These are phyloP conservation scores for Rhinogobius similis DNA, from an alignment of 2,113 vertebrate genomes.

Conservation along the genomic window DNA sequence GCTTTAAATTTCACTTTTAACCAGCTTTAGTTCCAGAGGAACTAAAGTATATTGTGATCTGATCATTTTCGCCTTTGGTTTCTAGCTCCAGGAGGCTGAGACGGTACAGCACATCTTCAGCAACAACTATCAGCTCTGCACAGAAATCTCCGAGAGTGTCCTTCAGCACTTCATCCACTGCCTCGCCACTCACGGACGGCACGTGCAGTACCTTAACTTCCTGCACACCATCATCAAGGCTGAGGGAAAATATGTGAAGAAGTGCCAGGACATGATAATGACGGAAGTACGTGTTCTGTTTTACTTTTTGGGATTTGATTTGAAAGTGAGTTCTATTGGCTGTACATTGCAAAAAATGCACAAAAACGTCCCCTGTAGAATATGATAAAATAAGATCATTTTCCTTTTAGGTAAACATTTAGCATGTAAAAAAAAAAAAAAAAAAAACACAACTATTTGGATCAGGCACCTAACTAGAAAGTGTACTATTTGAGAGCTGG, in stretches of 20 bases:
- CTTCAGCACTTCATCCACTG: conserved; percentile 99
- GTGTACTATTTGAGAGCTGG: no score
- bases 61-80: neutral
- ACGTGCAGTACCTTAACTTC: conserved; percentile 97
- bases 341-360: neutral
- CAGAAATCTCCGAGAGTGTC: conserved; percentile 95
- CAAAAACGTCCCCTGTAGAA: neutral
- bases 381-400: neutral
- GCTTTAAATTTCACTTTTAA: no score
- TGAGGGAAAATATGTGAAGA: conserved; percentile 98
- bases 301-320: neutral
- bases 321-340: neutral
- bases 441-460: no score
- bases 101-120: conserved; percentile 99
- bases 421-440: no score
- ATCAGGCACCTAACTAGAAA: no score
- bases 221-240: conserved; percentile 98
- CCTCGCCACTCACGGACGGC: conserved; percentile 95
- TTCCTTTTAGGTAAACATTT: neutral
- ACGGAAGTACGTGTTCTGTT: conserved; percentile 84
- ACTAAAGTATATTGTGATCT: no score
- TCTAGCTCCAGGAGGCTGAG: conserved; percentile 89
- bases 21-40: no score
- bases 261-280: conserved; percentile 99
- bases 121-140: conserved; percentile 99